phyloP scores from a whole-genome alignment of 2,113 vertebrate species.

The Garra rufa region DNA sequence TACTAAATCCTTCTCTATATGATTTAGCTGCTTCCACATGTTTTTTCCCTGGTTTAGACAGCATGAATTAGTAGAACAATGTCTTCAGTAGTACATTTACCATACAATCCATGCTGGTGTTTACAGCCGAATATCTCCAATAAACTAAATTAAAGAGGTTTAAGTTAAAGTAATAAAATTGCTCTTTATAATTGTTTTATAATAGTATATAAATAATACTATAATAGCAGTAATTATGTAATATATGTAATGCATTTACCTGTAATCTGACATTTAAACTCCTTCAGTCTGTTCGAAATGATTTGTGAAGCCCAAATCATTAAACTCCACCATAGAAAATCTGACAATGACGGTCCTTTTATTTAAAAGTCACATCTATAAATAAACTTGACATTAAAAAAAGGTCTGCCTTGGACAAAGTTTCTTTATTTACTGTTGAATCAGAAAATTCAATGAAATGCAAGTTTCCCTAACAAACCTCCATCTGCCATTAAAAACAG shows the following conservation, averaged over 20 bases:
- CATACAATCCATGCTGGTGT: too few species aligned
- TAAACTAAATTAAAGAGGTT: too few species aligned
- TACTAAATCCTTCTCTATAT: too few species aligned
- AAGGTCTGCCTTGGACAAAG: not conserved
- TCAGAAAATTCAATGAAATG: not conserved
- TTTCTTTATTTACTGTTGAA: not conserved
- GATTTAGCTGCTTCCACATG: too few species aligned
- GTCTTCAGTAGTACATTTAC: too few species aligned
- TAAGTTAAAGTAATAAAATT: not conserved
- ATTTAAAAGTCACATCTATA: constrained; percentile 10
- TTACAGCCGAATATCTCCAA: too few species aligned
- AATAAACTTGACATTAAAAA: constrained; percentile 23
- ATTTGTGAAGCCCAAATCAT: not conserved
- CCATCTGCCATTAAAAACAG: not conserved
- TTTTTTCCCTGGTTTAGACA: too few species aligned
- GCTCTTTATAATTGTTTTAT: too few species aligned
- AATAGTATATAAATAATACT: not conserved
- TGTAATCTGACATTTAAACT: not conserved
- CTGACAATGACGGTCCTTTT: not conserved
- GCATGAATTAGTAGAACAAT: too few species aligned
- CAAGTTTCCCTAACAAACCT: not conserved
- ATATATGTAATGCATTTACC: not conserved
- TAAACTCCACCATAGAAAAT: not conserved
- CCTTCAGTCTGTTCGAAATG: not conserved
- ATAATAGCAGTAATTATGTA: too few species aligned